Conservation (phyloP, 2,888 invertebrate genomes). For the Napeogenes sylphis region DNA sequence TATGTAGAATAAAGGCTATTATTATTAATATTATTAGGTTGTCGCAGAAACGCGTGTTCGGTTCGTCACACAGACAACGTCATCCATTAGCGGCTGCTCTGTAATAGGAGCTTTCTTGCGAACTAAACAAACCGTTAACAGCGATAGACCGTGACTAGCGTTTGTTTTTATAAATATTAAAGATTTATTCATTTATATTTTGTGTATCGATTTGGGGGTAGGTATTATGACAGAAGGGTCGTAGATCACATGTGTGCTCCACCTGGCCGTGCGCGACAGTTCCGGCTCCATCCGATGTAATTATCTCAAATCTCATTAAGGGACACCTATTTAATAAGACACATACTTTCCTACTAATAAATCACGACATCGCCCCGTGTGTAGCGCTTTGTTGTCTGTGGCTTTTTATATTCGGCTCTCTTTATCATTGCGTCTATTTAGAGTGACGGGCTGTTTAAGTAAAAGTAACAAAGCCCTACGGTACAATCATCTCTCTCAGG, state of each 20-base stretch:
- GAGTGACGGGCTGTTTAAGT: not conserved
- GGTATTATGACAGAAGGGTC: not conserved
- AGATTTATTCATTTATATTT: not conserved
- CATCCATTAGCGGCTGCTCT: conserved; percentile 21
- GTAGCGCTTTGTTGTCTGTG: conserved; percentile 8
- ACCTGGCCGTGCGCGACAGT: conserved; percentile 15
- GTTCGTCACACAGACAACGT: not conserved
- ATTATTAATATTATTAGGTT: no score
- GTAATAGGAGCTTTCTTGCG: conserved; percentile 25
- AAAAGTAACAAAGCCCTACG: not conserved
- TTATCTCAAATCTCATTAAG: conserved; percentile 32
- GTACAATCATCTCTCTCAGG: not conserved
- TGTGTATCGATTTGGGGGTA: not conserved
- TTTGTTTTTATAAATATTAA: conserved; percentile 5
- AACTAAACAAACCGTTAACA: conserved; percentile 32
- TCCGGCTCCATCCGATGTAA: conserved; percentile 29
- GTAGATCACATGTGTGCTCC: conserved; percentile 29
- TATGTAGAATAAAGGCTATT: no score
- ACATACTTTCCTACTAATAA: conserved; percentile 26
- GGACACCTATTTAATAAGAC: conserved; percentile 29
- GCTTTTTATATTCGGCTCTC: not conserved
- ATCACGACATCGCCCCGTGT: conserved; percentile 17
- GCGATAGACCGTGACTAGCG: conserved; percentile 28
- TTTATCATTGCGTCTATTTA: not conserved
- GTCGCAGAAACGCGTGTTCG: conserved; percentile 6